Base-by-base conservation (phyloP, 1,140 invertebrate genomes). In the Stenopsyche tienmushanensis region DNA sequence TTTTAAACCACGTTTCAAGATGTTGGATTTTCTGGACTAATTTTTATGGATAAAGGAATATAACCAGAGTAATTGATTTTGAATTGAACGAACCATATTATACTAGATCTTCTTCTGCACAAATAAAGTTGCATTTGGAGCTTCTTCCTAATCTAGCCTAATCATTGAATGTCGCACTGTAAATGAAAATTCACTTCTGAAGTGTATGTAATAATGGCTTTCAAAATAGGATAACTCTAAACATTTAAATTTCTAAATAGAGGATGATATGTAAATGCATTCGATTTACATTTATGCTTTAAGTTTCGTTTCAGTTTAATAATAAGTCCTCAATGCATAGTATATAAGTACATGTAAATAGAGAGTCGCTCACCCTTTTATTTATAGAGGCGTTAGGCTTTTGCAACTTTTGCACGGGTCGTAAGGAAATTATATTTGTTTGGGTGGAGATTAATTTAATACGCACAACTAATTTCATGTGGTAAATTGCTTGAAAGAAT, bases 391-490 rank as follows among this genome's bases (percentile, higher is more conserved):
- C 13, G 29, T 13, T n/a, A 34, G 29, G 29, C 5, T 5, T 34
- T 7, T 34, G 5, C 29, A 34, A 34, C 29, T 34, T 34, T 34
- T 13, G 29, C 29, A n/a, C n/a, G n/a, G n/a, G n/a, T n/a, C n/a
- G n/a, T n/a, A n/a, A n/a, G n/a, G n/a, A n/a, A 34, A 34, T 34
- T 34, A 13, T 34, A 34, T 34, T 25, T 62, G 45, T 62, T 62
- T 20, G 58, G 21, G 58, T 15, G 49, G 39, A 45, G 13, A 64
- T 64, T 57, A 57, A 55, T 57, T 55, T 57, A 64, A 29, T 34
- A 55, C 63, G 54, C 63, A 25, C 53, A 55, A 64, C 63, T 64
- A 64, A 64, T 64, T 64, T 57, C 42, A 53, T 42, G 41, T 44
- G 54, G 17, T 57, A 55, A 29, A 57, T 45, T 57, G 52, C 44